Evolutionary conservation across 2,888 invertebrate genomes (phyloP), one percentile per base, ranked within the genome.

Genomic region (Eupithecia tripunctaria): DNA sequence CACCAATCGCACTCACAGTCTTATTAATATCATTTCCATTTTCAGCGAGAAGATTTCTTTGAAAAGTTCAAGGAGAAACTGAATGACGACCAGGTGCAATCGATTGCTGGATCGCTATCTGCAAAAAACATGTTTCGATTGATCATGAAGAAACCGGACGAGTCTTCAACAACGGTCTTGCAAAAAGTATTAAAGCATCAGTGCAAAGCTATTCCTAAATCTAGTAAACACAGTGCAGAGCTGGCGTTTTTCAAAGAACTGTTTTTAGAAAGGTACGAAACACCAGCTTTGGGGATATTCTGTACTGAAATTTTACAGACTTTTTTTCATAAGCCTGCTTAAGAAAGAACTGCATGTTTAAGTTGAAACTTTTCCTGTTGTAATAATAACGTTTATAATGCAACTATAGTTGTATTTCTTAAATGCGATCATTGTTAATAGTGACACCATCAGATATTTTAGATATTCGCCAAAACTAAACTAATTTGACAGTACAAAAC

Each of bases 31-130:
- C 7, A 36, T 66, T 65, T 32, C 62, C 25, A 68, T 71, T 91
- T 90, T 27, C 88, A 94, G 93, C 36, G 8, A 5, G 86, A 82
- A 25, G 91, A 93, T 80, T 92, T 91, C 66, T 72, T 90, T 10
- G 78, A 82, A 38, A 80, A 84, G 70, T 78, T 92, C 70, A 83
- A 87, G 66, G 81, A 83, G 36, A 59, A 80, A 21, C 84, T 84
- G 1, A 86, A 38, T 29, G 41, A 43, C 1, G 62, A 68, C 27
- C 43, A 63, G 36, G 0, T 89, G 70, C 79, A 80, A 69, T 80
- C 79, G 51, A 81, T 92, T n/a, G 82, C 85, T 6, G 85, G 87
- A 12, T 85, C 77, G 43, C 74, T 92, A 64, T 79, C 90, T 2
- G 76, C 84, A 1, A 76, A 79, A 62, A 72, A 78, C 29, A 67